These are phyloP conservation scores for Eurytoma californica DNA, from an alignment of 2,888 invertebrate genomes.

Conservation along the genomic window DNA sequence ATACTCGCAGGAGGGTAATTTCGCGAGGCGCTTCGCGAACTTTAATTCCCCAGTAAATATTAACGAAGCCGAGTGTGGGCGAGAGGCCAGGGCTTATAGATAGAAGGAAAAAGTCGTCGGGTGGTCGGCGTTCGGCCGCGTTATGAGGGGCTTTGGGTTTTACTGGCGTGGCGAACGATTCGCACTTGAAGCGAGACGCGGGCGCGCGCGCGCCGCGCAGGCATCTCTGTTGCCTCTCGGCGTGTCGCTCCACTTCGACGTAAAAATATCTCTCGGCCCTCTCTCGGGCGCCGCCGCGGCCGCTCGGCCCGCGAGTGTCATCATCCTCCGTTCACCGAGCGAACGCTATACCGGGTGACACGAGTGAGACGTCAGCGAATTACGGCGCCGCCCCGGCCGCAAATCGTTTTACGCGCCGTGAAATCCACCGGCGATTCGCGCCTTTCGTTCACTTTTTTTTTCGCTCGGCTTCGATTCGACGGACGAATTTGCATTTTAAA, in stretches of 20 bases:
- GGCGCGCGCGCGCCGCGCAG: constrained; percentile 12
- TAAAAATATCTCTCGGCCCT: constrained; percentile 66
- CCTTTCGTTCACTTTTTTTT: no score
- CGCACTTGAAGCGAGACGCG: constrained; percentile 58
- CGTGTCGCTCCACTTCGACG: constrained; percentile 67
- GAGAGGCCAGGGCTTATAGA: constrained; percentile 15
- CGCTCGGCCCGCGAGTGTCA: constrained; percentile 60
- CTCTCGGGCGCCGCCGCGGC: constrained; percentile 43
- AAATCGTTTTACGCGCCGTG: neutral
- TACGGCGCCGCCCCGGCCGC: neutral
- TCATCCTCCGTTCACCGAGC: constrained; percentile 60
- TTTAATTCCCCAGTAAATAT: constrained; percentile 55
- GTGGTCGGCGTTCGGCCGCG: constrained; percentile 48
- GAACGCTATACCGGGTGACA: constrained; percentile 59
- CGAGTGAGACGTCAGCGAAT: constrained; percentile 46
- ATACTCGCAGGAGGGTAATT: no score
- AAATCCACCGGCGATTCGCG: neutral
- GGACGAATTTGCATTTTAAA: neutral
- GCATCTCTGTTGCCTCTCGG: constrained; percentile 50
- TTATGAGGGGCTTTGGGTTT: constrained; percentile 60
- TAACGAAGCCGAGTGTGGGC: constrained; percentile 45
- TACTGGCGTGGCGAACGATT: constrained; percentile 63
- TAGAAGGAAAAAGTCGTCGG: constrained; percentile 38
- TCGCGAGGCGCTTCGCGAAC: constrained; percentile 11
- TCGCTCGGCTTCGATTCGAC: no score